Percentiles rank a stretch among this genome's conserved stretches.
phyloP scores from a whole-genome alignment of 2,797 vertebrate genomes.

The Simalia tracyae region DNA sequence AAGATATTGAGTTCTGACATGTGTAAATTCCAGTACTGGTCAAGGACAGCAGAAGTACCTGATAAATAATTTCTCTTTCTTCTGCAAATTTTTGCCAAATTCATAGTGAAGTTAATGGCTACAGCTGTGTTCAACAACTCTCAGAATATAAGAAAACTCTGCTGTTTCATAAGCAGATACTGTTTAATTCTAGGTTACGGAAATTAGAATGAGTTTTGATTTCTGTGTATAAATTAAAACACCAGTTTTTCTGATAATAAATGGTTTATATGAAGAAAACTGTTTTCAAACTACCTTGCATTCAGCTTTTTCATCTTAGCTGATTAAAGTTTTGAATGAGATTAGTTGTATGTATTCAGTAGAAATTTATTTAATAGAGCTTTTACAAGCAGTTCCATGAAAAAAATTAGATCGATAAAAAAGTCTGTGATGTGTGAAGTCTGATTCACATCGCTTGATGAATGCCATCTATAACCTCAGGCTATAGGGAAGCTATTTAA shows the following conservation, averaged over 20 bases:
- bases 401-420: conserved; percentile 68
- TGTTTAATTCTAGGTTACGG: conserved; percentile 28
- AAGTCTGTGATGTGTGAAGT: conserved; percentile 54
- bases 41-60: neutral
- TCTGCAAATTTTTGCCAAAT: neutral
- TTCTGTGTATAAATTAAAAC: conserved; percentile 34
- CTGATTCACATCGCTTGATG: conserved; percentile 60
- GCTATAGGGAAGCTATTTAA: conserved; percentile 46
- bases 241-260: conserved; percentile 43
- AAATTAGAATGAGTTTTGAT: neutral
- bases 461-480: conserved; percentile 67
- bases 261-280: conserved; percentile 43
- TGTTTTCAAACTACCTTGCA: conserved; percentile 17
- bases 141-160: neutral
- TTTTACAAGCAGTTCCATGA: conserved; percentile 65
- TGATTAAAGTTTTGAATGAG: conserved; percentile 60
- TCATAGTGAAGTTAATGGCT: neutral
- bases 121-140: neutral
- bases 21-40: neutral
- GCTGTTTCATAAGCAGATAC: neutral
- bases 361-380: conserved; percentile 55
- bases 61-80: neutral
- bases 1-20: neutral
- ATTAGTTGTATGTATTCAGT: conserved; percentile 45
- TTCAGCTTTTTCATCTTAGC: conserved; percentile 30